Conservation (phyloP, 2,888 invertebrate genomes). For the Baronia brevicornis region DNA sequence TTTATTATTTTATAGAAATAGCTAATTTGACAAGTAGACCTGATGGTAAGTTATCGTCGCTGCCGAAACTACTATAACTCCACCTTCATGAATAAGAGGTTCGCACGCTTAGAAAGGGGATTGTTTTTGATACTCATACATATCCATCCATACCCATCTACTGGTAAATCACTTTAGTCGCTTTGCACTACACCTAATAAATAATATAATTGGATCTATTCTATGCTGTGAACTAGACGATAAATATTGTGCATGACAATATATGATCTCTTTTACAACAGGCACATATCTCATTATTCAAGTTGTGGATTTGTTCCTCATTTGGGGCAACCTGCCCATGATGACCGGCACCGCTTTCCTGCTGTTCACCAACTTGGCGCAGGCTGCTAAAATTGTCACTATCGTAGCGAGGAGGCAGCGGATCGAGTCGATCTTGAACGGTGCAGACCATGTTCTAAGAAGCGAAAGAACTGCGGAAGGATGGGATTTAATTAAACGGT, state of each 20-base stretch:
- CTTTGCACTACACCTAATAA: too few relatives aligned
- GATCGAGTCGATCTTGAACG: slow-evolving; percentile 38
- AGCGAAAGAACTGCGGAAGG: slow-evolving; percentile 30
- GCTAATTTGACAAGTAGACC: too few relatives aligned
- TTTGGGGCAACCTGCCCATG: slow-evolving; percentile 61
- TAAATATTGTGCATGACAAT: too few relatives aligned
- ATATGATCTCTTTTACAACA: slow-evolving; percentile 16
- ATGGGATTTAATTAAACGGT: slow-evolving; percentile 44
- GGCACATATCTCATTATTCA: slow-evolving; percentile 63
- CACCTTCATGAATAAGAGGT: too few relatives aligned
- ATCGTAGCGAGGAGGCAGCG: slow-evolving; percentile 32
- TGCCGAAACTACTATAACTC: too few relatives aligned
- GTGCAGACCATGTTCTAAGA: slow-evolving; percentile 33
- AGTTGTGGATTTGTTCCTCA: slow-evolving; percentile 55
- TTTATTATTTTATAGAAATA: not conserved
- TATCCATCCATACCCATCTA: too few relatives aligned
- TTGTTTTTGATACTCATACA: too few relatives aligned
- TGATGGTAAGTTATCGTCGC: too few relatives aligned
- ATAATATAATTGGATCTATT: too few relatives aligned
- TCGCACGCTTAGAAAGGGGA: too few relatives aligned
- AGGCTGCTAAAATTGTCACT: slow-evolving; percentile 53
- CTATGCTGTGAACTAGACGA: too few relatives aligned
- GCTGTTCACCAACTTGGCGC: slow-evolving; percentile 62
- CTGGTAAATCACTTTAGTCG: too few relatives aligned
- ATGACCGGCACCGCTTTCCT: slow-evolving; percentile 64